Base-by-base conservation (phyloP, 37 sponge, comb jelly and placozoan species). In the Beroe forskalii region DNA sequence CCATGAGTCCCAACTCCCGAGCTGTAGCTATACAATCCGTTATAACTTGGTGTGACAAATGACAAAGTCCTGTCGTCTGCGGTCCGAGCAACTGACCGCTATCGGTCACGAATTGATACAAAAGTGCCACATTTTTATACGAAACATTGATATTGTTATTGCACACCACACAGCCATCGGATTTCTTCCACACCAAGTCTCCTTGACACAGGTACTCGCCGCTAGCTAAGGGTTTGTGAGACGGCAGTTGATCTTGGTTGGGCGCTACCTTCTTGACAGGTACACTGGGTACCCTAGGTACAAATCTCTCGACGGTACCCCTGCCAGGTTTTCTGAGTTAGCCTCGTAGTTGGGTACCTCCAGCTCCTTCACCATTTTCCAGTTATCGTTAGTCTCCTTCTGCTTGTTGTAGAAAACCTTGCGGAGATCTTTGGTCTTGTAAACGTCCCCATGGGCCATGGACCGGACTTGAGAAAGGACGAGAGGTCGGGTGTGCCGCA, bases 381-480 rank as follows among this genome's bases (percentile, higher is more conserved):
- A 43, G 55, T 44, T 41, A 42, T 80, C 55, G 86, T 12, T 38
- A 22, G 48, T 42, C 42, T 24, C 12, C 30, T 80, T 80, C 86
- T 80, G 86, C 35, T 80, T 41, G 86, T 80, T 80, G 48, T 80
- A 80, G 55, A 80, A 80, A 1, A 80, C 86, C 42, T 43, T 41
- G 30, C 86, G 86, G 20, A 23, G 28, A 48, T 80, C 86, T 0
- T 6, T 12, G 30, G 86, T 80, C 27, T 80, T 37, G 24, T 41
- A 44, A 2, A 80, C 30, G 17, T 80, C 86, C 20, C 86, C 86
- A 3, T 43, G 40, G 28, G 28, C 24, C n/a, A 43, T 44, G 3
- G n/a, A 80, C 30, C 86, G 86, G 6, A 80, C 24, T 9, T 22
- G 55, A 42, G 55, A 44, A 28, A 80, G 20, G 36, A 33, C 55